Percentiles rank a stretch among this genome's conserved stretches.
phyloP scores from a whole-genome alignment of 2,797 vertebrate genomes.

The Sebastes elongatus region DNA sequence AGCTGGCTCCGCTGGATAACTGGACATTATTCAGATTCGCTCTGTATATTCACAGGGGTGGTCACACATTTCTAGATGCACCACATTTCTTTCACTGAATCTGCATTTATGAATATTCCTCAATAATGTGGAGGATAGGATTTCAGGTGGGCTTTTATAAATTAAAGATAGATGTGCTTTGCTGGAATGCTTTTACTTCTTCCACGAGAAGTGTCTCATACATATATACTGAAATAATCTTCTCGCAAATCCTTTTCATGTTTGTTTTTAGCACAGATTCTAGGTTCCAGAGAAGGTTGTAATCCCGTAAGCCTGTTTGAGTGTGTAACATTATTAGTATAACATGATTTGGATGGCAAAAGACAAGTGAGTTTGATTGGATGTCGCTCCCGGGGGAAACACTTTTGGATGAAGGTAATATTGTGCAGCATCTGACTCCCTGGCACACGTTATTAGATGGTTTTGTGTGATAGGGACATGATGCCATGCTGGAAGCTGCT shows the following conservation, averaged over 20 bases:
- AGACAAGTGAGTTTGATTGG: constrained; percentile 75
- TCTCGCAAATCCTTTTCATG: constrained; percentile 50
- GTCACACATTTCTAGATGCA: constrained; percentile 4
- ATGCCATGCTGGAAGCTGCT: constrained; percentile 36
- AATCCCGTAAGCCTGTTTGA: constrained; percentile 74
- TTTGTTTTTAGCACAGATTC: constrained; percentile 71
- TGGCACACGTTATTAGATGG: constrained; percentile 54
- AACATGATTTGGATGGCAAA: constrained; percentile 68
- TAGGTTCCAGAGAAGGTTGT: constrained; percentile 61
- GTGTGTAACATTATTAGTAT: constrained; percentile 71
- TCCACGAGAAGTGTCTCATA: constrained; percentile 33
- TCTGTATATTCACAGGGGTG: constrained; percentile 5
- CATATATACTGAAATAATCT: constrained; percentile 48
- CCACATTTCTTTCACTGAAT: constrained; percentile 2
- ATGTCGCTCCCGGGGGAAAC: constrained; percentile 58
- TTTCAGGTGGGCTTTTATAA: constrained; percentile 37
- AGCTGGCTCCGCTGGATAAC: constrained; percentile 51
- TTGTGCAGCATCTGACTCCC: constrained; percentile 52
- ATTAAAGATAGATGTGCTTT: constrained; percentile 25
- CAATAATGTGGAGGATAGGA: constrained; percentile 19
- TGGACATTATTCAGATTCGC: constrained; percentile 45
- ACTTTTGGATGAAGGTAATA: constrained; percentile 56
- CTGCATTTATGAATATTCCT: constrained; percentile 28
- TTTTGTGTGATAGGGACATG: constrained; percentile 44
- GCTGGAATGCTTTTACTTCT: constrained; percentile 17